Evolutionary conservation across 1,140 invertebrate species (phyloP), one percentile per base, ranked within the genome.

Genomic region (Cataglyphis hispanica): DNA sequence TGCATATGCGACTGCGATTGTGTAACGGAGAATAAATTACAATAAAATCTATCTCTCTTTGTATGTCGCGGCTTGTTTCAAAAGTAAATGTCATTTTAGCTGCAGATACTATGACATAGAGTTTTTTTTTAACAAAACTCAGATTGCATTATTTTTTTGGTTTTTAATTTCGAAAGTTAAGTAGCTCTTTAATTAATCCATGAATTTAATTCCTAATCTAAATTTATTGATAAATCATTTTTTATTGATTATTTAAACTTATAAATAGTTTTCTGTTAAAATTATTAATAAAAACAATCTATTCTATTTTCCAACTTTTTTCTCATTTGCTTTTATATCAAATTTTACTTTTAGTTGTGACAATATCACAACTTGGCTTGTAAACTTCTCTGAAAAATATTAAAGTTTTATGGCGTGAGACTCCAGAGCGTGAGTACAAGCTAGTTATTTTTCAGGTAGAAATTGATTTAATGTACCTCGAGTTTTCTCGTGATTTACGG

Each of bases 401-500:
- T 69, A 19, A 80, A 80, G 76, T 80, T 80, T 77, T 80, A 80
- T 66, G 16, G 56, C 60, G 25, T 25, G 43, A 56, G 56, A 75
- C 34, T 61, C 13, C 7, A 37, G n/a, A 1, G 8, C n/a, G 22
- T 19, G 66, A n/a, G 19, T n/a, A 37, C 22, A 11, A 58, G 66
- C 25, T 60, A 43, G 53, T 81, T 81, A 72, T 63, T 72, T 72
- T 60, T 61, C 53, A 43, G 66, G 11, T 81, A 66, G 66, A 72
- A 81, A 81, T 81, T 81, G 78, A 81, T 72, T 81, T 72, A 60
- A 81, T 5, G 64, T 50, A 53, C 31, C 27, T 80, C 31, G 22
- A 31, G 53, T 72, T 60, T 69, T 19, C 19, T 31, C 25, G 8
- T 61, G 67, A 83, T 74, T 83, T 72, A 72, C 37, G 64, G 64